These are phyloP conservation scores for Pachyrhynchus sulphureomaculatus DNA, from an alignment of 1,140 invertebrate species.

Conservation along the genomic window DNA sequence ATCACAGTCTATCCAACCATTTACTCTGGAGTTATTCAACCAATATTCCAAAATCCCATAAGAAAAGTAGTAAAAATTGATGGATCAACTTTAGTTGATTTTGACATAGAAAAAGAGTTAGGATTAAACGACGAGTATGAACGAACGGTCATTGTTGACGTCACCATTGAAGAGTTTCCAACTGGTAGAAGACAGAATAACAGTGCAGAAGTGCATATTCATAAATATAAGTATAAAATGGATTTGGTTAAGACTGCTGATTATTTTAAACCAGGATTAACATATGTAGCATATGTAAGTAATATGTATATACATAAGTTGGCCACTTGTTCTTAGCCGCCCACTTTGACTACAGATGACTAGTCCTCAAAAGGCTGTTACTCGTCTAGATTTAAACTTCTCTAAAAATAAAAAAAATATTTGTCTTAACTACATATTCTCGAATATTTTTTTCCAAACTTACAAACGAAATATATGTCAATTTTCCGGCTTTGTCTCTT, in stretches of 20 bases:
- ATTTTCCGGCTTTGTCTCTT: too few species aligned
- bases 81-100: conserved; percentile 73
- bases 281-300: conserved; percentile 78
- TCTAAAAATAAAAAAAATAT: too few species aligned
- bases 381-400: too few species aligned
- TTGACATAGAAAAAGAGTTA: conserved; percentile 71
- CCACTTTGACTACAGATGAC: too few species aligned
- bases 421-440: too few species aligned
- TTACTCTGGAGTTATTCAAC: conserved; percentile 75
- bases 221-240: conserved; percentile 81
- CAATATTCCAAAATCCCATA: conserved; percentile 64
- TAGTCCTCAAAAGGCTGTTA: too few species aligned
- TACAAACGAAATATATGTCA: too few species aligned
- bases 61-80: conserved; percentile 81
- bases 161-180: conserved; percentile 75
- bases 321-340: too few species aligned
- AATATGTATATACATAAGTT: neutral
- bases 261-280: conserved; percentile 84
- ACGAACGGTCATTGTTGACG: conserved; percentile 73
- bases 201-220: conserved; percentile 69
- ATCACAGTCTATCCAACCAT: conserved; percentile 75
- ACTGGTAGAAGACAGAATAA: conserved; percentile 81
- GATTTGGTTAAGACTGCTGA: conserved; percentile 79
- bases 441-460: too few species aligned
- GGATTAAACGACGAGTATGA: conserved; percentile 73